Evolutionary conservation across 2,888 invertebrate genomes (phyloP), one percentile per base, ranked within the genome.

Genomic region (Priocnemis perturbator): DNA sequence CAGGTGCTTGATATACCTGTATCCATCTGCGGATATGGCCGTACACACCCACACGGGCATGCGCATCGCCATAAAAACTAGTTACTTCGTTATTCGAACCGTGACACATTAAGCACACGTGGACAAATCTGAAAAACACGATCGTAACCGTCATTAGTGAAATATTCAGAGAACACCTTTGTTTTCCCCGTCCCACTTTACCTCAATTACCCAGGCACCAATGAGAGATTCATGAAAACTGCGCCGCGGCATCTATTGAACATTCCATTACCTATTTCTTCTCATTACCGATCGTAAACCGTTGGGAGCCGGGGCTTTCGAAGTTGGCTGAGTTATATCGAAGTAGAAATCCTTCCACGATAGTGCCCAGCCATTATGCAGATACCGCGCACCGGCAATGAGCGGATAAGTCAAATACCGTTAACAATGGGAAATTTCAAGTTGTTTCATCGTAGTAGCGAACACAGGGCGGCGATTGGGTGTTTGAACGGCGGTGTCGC

Each of bases 401-500:
- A 79, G 71, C 80, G 75, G 73, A 77, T 82, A 81, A 83, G 81
- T 83, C 85, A 85, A 85, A 83, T 82, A 83, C 67, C 74, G 81
- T 69, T 81, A 82, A 85, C 85, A 86, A 86, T 85, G 81, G 84
- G 73, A 81, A 80, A 84, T 83, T 81, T 80, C 81, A 79, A 84
- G 85, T 84, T 79, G 79, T 73, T 81, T 81, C 71, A 76, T 73
- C 79, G 81, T 73, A 68, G 37, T 37, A 37, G 37, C 37, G 58
- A 58, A 47, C 60, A 26, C 30, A 47, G 48, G 21, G 53, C 21
- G 60, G 60, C 83, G 86, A 87, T 87, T 84, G 86, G 84, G 68
- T 86, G 86, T 87, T 87, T 87, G 87, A 86, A 86, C 82, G 82
- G 81, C 78, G 82, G 77, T 82, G 80, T 80, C 82, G 85, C 87